These are phyloP conservation scores for Pentalonia nigronervosa DNA, from an alignment of 1,140 invertebrate genomes.

Conservation along the genomic window DNA sequence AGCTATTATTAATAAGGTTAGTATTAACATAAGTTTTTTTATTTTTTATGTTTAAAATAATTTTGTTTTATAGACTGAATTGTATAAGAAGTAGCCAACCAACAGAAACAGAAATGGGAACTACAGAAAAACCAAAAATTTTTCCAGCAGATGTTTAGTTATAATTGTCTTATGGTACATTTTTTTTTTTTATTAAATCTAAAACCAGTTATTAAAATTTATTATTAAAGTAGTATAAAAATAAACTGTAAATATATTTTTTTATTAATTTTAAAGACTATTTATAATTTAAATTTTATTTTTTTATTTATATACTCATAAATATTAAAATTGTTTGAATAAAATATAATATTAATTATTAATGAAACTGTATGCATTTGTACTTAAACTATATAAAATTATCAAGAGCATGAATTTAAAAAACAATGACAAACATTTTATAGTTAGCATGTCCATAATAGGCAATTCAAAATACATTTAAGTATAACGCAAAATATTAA, in stretches of 20 bases:
- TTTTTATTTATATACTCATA: neutral
- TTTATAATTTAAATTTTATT: neutral
- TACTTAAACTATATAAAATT: neutral
- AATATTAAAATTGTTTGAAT: neutral
- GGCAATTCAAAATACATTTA: neutral
- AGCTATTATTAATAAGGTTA: slow-evolving; percentile 76
- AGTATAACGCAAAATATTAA: neutral
- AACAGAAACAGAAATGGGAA: slow-evolving; percentile 2
- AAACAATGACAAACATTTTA: neutral
- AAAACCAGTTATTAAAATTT: neutral
- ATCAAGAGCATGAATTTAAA: neutral
- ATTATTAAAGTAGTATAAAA: slow-evolving; percentile 33
- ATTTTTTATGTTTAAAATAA: slow-evolving; percentile 19
- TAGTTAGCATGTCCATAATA: neutral
- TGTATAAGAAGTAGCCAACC: neutral
- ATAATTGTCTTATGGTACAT: neutral
- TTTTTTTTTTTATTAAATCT: neutral
- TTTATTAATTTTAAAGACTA: neutral
- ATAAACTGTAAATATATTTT: neutral
- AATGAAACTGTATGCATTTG: neutral
- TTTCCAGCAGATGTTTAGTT: slow-evolving; percentile 43
- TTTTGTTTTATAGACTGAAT: slow-evolving; percentile 49
- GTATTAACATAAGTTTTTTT: slow-evolving; percentile 60
- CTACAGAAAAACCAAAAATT: neutral
- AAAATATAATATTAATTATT: neutral